Base-by-base conservation (phyloP, 2,888 invertebrate species). In the Gryllus longicercus region DNA sequence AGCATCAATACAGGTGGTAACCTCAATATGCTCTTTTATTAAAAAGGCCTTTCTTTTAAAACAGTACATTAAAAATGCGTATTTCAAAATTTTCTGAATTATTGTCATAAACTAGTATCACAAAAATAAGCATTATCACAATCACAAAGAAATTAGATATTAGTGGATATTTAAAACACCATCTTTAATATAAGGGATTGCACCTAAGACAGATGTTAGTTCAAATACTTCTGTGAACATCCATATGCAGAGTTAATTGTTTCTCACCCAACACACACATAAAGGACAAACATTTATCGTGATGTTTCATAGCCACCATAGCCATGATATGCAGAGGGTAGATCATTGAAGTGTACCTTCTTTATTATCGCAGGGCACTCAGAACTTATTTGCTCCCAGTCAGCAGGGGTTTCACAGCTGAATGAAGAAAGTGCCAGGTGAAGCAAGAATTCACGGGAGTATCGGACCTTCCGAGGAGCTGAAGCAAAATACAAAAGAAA, bases 391-490 rank as follows among this genome's bases (percentile, higher is more conserved):
- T 88, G 87, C 79, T 88, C 87, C 90, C 90, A 90, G 84, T 90
- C 89, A 77, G 85, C 85, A 51, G 91, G 91, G 78, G 88, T 86
- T 77, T 86, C 85, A 82, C 89, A 87, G 83, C 90, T 89, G 79
- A 88, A 87, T 50, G 90, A 90, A 79, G 90, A 90, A 86, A 88
- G 88, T 79, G 90, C 89, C 85, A 90, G 88, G 79, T 88, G 87
- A 82, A 90, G 88, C 83, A 91, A 85, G 16, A 82, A 82, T 50
- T 84, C 84, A 23, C 84, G 78, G 38, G 80, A 63, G 25, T 80
- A 80, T 14, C 63, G n/a, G 16, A 63, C 63, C 63, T 63, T 63
- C 63, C 16, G 16, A 14, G n/a, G 14, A 63, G n/a, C 63, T 63
- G 63, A 63, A 63, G n/a, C 63, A 63, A 14, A 63, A n/a, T 14